Evolutionary conservation across 2,888 invertebrate species (phyloP).

Genomic region (Thereva nobilitata): DNA sequence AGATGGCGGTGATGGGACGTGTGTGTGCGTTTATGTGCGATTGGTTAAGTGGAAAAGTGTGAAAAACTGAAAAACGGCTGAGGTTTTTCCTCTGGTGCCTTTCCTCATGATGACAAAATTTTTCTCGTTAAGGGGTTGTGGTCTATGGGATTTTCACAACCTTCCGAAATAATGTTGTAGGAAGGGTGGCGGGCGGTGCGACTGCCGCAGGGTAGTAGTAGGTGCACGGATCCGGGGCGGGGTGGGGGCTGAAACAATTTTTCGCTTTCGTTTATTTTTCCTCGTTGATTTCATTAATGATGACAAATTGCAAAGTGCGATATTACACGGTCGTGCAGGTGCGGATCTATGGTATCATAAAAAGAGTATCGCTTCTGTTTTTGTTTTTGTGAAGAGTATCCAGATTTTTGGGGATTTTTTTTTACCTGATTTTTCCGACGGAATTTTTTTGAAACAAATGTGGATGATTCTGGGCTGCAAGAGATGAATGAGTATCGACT

Average conservation of each 20-base stretch:
- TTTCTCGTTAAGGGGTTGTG: not conserved
- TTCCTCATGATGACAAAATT: constrained; percentile 10
- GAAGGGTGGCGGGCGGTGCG: not conserved
- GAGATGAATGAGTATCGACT: too few species aligned
- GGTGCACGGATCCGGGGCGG: not conserved
- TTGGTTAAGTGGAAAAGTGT: constrained; percentile 19
- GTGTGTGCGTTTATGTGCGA: not conserved
- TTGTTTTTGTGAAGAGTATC: too few species aligned
- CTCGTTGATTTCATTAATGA: constrained; percentile 14
- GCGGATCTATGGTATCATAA: too few species aligned
- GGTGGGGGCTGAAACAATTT: not conserved
- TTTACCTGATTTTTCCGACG: too few species aligned
- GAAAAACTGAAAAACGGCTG: constrained; percentile 19
- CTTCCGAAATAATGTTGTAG: not conserved
- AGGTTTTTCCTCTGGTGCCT: constrained; percentile 1
- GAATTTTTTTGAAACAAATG: too few species aligned
- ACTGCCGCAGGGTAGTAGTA: not conserved
- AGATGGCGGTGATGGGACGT: not conserved
- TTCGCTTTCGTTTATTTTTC: not conserved
- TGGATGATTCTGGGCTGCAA: too few species aligned
- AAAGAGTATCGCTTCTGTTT: too few species aligned
- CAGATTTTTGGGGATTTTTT: too few species aligned
- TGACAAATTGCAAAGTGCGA: constrained; percentile 1
- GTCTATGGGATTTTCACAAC: not conserved
- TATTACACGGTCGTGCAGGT: not conserved